phyloP scores from a whole-genome alignment of 2,888 invertebrate species.

The Dynastes maya region DNA sequence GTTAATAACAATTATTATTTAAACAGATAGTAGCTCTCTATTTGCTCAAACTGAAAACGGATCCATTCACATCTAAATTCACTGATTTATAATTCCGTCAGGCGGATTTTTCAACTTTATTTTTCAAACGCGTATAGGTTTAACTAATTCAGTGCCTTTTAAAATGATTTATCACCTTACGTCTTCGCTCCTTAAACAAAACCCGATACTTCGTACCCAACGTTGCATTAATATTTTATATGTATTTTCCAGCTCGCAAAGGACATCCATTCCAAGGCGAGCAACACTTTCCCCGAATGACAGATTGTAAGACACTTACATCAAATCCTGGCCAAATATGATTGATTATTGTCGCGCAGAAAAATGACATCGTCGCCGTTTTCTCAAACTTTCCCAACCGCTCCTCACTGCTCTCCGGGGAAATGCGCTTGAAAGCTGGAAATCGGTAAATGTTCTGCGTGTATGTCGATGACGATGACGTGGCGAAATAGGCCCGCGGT shows the following conservation, averaged over 20 bases:
- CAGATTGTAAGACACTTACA: slow-evolving; percentile 38
- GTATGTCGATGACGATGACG: not conserved
- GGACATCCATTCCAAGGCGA: slow-evolving; percentile 16
- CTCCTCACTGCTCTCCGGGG: not conserved
- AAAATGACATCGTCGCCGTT: slow-evolving; percentile 3
- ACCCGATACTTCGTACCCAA: not conserved
- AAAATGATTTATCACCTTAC: slow-evolving; percentile 6
- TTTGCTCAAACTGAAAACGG: too few species aligned
- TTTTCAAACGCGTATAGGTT: not conserved
- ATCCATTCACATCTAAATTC: too few species aligned
- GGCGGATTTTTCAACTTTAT: too few species aligned
- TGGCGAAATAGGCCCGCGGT: not conserved
- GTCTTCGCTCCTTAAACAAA: not conserved
- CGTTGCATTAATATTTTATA: slow-evolving; percentile 9
- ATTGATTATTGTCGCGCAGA: slow-evolving; percentile 34
- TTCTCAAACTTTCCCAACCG: not conserved
- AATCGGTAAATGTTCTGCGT: not conserved
- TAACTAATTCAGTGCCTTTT: not conserved
- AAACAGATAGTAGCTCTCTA: too few species aligned
- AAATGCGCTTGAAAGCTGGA: not conserved
- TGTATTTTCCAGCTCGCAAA: slow-evolving; percentile 3
- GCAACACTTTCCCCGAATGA: slow-evolving; percentile 18
- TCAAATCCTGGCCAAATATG: slow-evolving; percentile 39
- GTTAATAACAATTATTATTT: too few species aligned
- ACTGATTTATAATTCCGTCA: too few species aligned